Base-by-base conservation (phyloP, 2,888 invertebrate species). In the Pseudococcus jackbeardsleyi region DNA sequence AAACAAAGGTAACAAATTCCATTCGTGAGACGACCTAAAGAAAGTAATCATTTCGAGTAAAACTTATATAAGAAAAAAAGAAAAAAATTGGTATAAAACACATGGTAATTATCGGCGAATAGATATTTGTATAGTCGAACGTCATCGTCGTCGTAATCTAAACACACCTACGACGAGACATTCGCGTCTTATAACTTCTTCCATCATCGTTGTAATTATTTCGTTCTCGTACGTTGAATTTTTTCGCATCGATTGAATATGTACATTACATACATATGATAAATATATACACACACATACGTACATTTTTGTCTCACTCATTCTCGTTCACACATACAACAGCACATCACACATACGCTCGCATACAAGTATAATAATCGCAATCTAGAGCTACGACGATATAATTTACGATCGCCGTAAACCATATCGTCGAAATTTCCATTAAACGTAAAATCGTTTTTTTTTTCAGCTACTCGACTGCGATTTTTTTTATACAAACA, bases 31-130 rank as follows among this genome's bases (percentile, higher is more conserved):
- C 33, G 64, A 22, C 59, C 17, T 26, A 48, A 22, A 84, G 15
- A 48, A 46, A 46, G 12, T 17, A 42, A 42, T 42, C 42, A n/a
- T 46, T 46, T n/a, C 17, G 79, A 82, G 22, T 72, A 72, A 64
- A 39, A 82, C 79, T 82, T 82, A 77, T 77, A 77, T 12, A 77
- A 77, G 77, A 77, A 82, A 82, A 46, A 33, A 82, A 39, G 42
- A 46, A 82, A 82, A 82, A 82, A 82, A 82, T 82, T 82, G 79
- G 79, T 82, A 82, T 46, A 82, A 82, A 82, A 82, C 46, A 82
- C 46, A 82, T 82, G 79, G 79, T 82, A 82, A 82, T 82, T 82
- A 82, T 82, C 79, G 79, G 79, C 22, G 46, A 17, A 59, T 46
- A 82, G 26, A 82, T 9, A 42, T 82, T 33, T 72, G 72, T 72